Conservation (phyloP, 1,140 invertebrate genomes). For the Polypedilum vanderplanki region DNA sequence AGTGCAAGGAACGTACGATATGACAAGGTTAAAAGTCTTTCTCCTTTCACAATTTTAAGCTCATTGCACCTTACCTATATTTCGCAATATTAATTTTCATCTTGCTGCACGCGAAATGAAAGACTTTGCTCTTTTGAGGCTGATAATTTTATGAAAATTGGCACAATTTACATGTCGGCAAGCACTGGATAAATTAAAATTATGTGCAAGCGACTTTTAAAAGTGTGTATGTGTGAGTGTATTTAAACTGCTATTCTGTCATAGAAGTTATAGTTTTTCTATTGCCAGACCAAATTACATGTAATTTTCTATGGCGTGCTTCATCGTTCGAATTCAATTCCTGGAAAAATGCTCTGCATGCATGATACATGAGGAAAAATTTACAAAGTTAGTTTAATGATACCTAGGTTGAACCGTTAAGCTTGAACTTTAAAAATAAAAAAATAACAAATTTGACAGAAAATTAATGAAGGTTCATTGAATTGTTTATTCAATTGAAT, state of each 20-base stretch:
- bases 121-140: neutral
- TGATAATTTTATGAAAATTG: neutral
- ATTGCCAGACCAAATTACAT: conserved; percentile 10
- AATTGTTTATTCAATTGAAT: no score
- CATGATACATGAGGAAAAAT: neutral
- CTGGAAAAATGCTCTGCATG: no score
- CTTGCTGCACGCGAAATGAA: neutral
- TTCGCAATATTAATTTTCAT: neutral
- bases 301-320: conserved; percentile 23
- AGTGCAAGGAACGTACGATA: neutral
- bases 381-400: neutral
- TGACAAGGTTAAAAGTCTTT: neutral
- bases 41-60: conserved; percentile 1
- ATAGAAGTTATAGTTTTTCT: conserved; percentile 13
- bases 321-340: no score
- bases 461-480: no score
- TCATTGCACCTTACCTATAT: neutral
- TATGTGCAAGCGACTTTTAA: neutral
- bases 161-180: conserved; percentile 3
- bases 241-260: neutral
- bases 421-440: no score
- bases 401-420: no score
- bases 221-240: no score
- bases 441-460: no score
- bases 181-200: neutral